Conservation (phyloP, 2,113 vertebrate species). For the Lipophrys pholis region DNA sequence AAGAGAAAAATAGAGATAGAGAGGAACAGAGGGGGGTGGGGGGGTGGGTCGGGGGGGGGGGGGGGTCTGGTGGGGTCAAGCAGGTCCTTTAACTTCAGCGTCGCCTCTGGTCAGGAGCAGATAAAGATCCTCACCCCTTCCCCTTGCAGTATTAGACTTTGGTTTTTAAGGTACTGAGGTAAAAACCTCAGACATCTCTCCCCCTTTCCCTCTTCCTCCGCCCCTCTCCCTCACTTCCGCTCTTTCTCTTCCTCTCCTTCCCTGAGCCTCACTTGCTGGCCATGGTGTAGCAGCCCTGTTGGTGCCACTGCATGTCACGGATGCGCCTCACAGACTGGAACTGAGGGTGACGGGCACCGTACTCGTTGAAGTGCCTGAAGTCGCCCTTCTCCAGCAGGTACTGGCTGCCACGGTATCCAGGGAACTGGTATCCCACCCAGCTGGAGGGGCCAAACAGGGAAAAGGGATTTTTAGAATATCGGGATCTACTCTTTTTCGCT, state of each 20-base stretch:
- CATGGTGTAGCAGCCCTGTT: slow-evolving; percentile 85
- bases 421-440: slow-evolving; percentile 88
- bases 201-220: slow-evolving; percentile 80
- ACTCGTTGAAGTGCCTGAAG: slow-evolving; percentile 88
- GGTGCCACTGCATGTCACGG: slow-evolving; percentile 89
- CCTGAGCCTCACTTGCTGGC: slow-evolving; percentile 84
- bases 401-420: slow-evolving; percentile 88
- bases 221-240: slow-evolving; percentile 78
- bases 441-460: slow-evolving; percentile 52
- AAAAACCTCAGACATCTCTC: slow-evolving; percentile 78
- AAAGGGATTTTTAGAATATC: not conserved
- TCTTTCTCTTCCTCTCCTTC: slow-evolving; percentile 83
- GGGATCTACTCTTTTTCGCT: not conserved
- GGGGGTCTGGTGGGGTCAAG: slow-evolving; percentile 32
- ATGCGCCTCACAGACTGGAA: slow-evolving; percentile 87
- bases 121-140: slow-evolving; percentile 56
- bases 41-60: slow-evolving; percentile 33
- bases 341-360: slow-evolving; percentile 82
- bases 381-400: slow-evolving; percentile 88
- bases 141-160: slow-evolving; percentile 45
- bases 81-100: slow-evolving; percentile 59
- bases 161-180: slow-evolving; percentile 27
- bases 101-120: slow-evolving; percentile 38
- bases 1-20: slow-evolving; percentile 80
- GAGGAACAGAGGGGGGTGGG: slow-evolving; percentile 59